Evolutionary conservation across 1,140 invertebrate species (phyloP).

Genomic region (Nixonia krombeini): DNA sequence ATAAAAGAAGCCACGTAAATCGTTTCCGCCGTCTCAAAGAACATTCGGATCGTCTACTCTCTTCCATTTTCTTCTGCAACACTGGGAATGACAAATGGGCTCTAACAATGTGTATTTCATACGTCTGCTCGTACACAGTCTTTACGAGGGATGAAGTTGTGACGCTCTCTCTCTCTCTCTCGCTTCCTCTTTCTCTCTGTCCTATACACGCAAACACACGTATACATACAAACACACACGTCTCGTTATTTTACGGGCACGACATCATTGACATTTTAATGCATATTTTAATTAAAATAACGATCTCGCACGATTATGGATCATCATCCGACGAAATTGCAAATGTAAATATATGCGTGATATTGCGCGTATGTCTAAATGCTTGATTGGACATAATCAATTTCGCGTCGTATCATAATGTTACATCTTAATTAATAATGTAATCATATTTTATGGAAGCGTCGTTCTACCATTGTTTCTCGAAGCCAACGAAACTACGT

Average conservation of each 20-base stretch:
- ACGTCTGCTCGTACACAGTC: conserved; percentile 11
- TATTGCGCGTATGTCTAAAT: too few relatives aligned
- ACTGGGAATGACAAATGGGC: conserved; percentile 43
- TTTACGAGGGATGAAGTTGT: conserved; percentile 34
- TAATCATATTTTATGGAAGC: too few relatives aligned
- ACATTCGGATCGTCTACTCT: conserved; percentile 31
- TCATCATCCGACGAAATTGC: too few relatives aligned
- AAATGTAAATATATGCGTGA: too few relatives aligned
- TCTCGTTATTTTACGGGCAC: conserved; percentile 18
- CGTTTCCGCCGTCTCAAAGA: conserved; percentile 21
- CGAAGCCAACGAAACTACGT: too few relatives aligned
- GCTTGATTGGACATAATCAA: too few relatives aligned
- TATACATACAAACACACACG: conserved; percentile 10
- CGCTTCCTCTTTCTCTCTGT: too few relatives aligned
- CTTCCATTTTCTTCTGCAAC: conserved; percentile 33
- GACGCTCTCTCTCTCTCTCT: conserved; percentile 2
- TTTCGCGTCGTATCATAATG: too few relatives aligned
- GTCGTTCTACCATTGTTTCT: too few relatives aligned
- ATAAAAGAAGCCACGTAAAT: conserved; percentile 50
- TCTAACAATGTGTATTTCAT: conserved; percentile 43
- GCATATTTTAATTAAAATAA: conserved; percentile 1
- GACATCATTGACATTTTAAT: conserved; percentile 13
- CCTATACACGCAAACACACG: background rate
- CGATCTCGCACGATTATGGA: too few relatives aligned
- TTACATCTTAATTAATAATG: too few relatives aligned